Conservation (phyloP, 2,888 invertebrate species). For the Oxycera nigricornis region DNA sequence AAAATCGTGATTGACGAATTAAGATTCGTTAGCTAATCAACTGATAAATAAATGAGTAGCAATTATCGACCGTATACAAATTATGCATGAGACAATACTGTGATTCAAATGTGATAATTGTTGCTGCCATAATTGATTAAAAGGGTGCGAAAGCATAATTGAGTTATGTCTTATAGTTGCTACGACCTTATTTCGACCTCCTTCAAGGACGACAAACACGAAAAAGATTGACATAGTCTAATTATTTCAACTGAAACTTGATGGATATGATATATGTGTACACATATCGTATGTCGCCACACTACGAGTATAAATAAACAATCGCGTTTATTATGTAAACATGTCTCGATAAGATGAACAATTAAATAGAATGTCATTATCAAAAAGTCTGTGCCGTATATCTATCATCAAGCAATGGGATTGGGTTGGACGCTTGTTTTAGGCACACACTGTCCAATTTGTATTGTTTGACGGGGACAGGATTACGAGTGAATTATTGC, state of each 20-base stretch:
- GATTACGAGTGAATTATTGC: too few relatives aligned
- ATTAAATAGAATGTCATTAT: constrained; percentile 23
- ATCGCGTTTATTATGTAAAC: not conserved
- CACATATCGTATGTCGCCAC: not conserved
- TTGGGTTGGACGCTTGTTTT: too few relatives aligned
- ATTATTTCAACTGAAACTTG: not conserved
- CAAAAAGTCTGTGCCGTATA: too few relatives aligned
- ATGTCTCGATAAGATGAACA: constrained; percentile 1
- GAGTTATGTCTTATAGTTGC: too few relatives aligned
- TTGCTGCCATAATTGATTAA: too few relatives aligned
- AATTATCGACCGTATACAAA: not conserved
- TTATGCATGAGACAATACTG: not conserved
- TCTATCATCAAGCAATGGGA: too few relatives aligned
- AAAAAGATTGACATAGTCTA: too few relatives aligned
- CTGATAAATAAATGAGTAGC: not conserved
- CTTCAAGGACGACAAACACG: too few relatives aligned
- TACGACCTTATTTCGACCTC: too few relatives aligned
- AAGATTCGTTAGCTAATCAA: not conserved
- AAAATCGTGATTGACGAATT: not conserved
- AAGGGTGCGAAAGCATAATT: too few relatives aligned
- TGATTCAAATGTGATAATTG: not conserved
- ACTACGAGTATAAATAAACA: not conserved
- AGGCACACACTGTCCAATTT: too few relatives aligned
- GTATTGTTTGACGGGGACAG: too few relatives aligned
- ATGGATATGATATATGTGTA: not conserved